A percentile compares a stretch with the other conserved stretches of the same genome.
Evolutionary conservation across 2,888 invertebrate species (phyloP).

Genomic region (Noctua pronuba): DNA sequence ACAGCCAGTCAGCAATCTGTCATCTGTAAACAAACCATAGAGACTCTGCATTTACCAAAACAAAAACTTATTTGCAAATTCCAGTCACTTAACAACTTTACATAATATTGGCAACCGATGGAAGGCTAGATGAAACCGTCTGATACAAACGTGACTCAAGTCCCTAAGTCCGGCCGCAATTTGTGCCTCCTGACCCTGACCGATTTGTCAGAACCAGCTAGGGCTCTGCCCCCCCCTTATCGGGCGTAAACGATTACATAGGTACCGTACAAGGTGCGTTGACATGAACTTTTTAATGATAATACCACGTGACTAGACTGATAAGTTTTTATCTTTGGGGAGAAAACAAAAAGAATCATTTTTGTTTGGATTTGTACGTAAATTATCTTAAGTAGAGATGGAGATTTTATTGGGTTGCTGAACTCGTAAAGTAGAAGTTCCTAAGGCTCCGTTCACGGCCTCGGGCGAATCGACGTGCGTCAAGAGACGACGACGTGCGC

Average conservation of each 20-base stretch:
- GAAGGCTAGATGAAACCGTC: conserved; percentile 26
- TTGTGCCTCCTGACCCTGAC: conserved; percentile 49
- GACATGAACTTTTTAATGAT: conserved; percentile 58
- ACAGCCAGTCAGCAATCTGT: neutral
- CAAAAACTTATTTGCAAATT: conserved; percentile 21
- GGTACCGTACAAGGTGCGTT: conserved; percentile 45
- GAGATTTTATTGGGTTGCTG: neutral
- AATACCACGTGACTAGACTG: conserved; percentile 35
- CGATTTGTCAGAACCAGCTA: conserved; percentile 39
- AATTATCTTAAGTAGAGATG: conserved; percentile 2
- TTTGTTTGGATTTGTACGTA: conserved; percentile 21
- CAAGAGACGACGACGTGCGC: too few species aligned
- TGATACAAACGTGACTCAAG: conserved; percentile 38
- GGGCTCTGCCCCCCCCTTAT: conserved; percentile 48
- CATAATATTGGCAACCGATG: conserved; percentile 37
- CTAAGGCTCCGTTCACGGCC: neutral
- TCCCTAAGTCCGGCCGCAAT: conserved; percentile 8
- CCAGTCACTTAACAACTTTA: conserved; percentile 16
- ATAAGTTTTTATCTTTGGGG: conserved; percentile 46
- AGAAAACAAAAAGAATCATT: conserved; percentile 25
- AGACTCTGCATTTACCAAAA: neutral
- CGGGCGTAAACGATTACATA: conserved; percentile 41
- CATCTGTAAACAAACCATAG: neutral
- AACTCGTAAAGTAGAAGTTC: neutral
- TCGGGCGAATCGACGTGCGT: neutral